phyloP scores from a whole-genome alignment of 1,140 invertebrate genomes.

The Eupristina koningsbergeri region DNA sequence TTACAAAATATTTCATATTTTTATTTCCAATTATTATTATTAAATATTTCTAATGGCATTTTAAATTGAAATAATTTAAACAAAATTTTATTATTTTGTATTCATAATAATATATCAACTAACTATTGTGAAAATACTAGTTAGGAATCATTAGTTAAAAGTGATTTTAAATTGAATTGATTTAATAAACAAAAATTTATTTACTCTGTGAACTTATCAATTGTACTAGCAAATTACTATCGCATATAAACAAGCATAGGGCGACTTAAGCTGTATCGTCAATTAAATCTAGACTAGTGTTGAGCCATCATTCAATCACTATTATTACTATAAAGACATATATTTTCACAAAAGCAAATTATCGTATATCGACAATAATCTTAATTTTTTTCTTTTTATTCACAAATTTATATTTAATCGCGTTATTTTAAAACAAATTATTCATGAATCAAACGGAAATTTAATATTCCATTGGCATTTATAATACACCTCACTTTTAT shows the following conservation, averaged over 20 bases:
- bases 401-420: neutral
- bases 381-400: neutral
- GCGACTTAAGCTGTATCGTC: neutral
- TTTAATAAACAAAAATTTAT: neutral
- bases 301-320: neutral
- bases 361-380: neutral
- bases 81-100: too few relatives aligned
- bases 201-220: neutral
- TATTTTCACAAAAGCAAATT: neutral
- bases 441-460: neutral
- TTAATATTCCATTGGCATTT: neutral
- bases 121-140: too few relatives aligned
- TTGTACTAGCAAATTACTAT: neutral
- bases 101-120: too few relatives aligned
- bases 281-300: conserved; percentile 14
- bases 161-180: too few relatives aligned
- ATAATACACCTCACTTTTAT: neutral
- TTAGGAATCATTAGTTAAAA: too few relatives aligned
- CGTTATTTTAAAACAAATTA: neutral
- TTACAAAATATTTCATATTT: too few relatives aligned
- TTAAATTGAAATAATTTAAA: too few relatives aligned
- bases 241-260: neutral
- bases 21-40: too few relatives aligned
- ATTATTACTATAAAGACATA: neutral
- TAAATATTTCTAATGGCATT: too few relatives aligned